Evolutionary conservation across 2,113 vertebrate species (phyloP).

Genomic region (Microtus montanus): DNA sequence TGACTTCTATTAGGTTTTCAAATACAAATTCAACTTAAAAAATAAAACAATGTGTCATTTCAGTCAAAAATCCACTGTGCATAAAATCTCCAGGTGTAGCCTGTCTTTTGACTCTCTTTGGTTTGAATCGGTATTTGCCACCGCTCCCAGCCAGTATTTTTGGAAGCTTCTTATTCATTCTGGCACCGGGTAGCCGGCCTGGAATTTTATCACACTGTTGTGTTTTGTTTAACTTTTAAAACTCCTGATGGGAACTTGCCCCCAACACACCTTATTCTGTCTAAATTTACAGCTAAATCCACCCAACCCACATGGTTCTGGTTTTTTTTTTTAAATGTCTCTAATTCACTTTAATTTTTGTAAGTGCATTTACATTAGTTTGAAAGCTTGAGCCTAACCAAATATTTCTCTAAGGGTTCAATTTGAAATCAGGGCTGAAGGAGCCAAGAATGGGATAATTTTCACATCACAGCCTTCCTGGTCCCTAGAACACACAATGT

Average conservation of each 20-base stretch:
- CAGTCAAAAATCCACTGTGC: not conserved
- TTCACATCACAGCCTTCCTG: not conserved
- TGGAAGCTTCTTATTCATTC: not conserved
- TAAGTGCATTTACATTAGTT: constrained; percentile 52
- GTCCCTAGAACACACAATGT: not conserved
- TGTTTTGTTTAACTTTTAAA: constrained; percentile 50
- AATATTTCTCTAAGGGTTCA: constrained; percentile 52
- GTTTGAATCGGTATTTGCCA: not conserved
- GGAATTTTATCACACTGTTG: not conserved
- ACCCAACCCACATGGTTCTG: not conserved
- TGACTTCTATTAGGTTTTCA: not conserved
- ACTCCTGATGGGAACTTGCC: not conserved
- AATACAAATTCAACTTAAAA: not conserved
- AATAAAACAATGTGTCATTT: not conserved
- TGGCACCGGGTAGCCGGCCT: not conserved
- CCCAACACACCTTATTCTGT: constrained; percentile 35
- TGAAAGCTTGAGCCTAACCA: constrained; percentile 48
- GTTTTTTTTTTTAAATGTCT: not conserved
- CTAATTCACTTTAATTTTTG: constrained; percentile 52
- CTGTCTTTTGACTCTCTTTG: not conserved
- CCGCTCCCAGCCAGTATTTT: not conserved
- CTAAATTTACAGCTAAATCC: constrained; percentile 50
- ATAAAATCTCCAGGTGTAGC: not conserved
- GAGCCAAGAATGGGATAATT: not conserved
- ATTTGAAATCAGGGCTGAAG: constrained; percentile 4